Evolutionary conservation across 1,140 invertebrate genomes (phyloP), one percentile per base, ranked within the genome.

Genomic region (Papilio aristodemus): DNA sequence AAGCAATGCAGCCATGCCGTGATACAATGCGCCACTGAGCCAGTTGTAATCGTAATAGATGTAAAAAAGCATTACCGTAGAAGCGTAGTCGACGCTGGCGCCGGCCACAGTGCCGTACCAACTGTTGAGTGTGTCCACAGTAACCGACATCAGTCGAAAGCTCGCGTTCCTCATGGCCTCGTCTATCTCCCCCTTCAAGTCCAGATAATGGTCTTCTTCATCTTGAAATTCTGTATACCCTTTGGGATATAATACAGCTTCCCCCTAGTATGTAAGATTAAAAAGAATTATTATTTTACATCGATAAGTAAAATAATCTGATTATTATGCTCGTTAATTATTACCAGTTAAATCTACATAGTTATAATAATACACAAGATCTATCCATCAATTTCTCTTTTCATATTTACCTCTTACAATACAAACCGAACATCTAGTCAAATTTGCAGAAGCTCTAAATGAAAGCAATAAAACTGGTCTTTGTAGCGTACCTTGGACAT

Each of bases 151-250:
- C 3, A 77, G 54, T 67, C 80, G 72, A 54, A 91, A 89, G 38
- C 78, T 85, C 0, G 79, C 83, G 38, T 89, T 89, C 46, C 83
- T 83, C 70, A 91, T 80, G 0, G 79, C 79, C 63, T 91, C 88
- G 0, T 89, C 88, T 10, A 91, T 78, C 37, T 87, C 87, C 5
- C 79, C 84, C 38, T 78, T 84, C 22, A 91, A 46, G 46, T 91
- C 88, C n/a, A 85, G 77, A 57, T 88, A 91, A 60, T 86, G 85
- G 36, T 91, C 88, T 19, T 91, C 88, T 62, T 87, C 86, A 11
- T 71, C 62, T 13, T 78, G 71, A 10, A 68, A 11, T 3, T 87
- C 84, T 4, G 78, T 76, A 43, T 84, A 89, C 1, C 88, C 88
- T 73, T 76, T 84, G 4, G 88, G 88, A 64, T 84, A 88, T 1